These are phyloP conservation scores for Macaca nemestrina DNA, from an alignment of 2,113 vertebrate species.

Conservation along the genomic window DNA sequence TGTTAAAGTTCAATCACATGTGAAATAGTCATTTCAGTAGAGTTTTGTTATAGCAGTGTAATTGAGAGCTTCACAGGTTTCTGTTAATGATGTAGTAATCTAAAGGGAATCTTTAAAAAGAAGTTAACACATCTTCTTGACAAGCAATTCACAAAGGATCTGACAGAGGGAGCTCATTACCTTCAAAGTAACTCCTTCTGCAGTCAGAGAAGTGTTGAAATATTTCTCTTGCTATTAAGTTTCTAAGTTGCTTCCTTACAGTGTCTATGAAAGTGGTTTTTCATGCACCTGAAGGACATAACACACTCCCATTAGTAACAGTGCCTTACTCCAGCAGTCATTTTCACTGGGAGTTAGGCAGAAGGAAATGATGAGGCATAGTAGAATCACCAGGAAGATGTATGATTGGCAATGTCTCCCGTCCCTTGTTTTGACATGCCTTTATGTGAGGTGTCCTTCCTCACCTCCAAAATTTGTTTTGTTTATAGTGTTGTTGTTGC, in stretches of 20 bases:
- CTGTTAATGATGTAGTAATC: neutral
- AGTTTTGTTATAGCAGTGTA: slow-evolving; percentile 3
- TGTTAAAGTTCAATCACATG: slow-evolving; percentile 21
- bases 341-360: neutral
- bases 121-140: neutral
- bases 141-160: neutral
- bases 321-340: neutral
- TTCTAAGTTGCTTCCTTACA: slow-evolving; percentile 29
- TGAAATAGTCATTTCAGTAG: slow-evolving; percentile 12
- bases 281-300: neutral
- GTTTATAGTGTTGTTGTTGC: neutral
- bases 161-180: neutral
- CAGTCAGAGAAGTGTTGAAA: neutral
- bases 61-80: slow-evolving; percentile 19
- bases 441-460: neutral
- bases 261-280: neutral
- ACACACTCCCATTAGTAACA: neutral
- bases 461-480: neutral
- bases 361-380: neutral
- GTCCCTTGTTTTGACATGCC: neutral
- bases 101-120: slow-evolving; percentile 30
- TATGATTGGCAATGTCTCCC: neutral
- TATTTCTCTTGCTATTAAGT: neutral
- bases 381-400: neutral
- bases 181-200: neutral